phyloP scores from a whole-genome alignment of 2,797 vertebrate species.

The Sebastes matsubarae region DNA sequence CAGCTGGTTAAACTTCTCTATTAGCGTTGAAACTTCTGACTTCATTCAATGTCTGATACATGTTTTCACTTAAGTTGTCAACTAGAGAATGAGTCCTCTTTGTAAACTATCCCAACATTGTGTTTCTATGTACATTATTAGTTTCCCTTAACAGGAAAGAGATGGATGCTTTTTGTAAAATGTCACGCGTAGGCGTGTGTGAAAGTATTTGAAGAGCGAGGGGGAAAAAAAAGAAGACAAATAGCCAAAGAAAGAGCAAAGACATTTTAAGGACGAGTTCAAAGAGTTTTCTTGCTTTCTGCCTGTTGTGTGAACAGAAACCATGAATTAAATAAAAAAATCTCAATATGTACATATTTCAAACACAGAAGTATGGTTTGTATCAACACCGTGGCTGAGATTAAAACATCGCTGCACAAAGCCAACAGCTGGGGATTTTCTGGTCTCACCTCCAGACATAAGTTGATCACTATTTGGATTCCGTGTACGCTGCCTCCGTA shows the following conservation, averaged over 20 bases:
- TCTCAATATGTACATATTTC: conserved; percentile 11
- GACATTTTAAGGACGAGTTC: background rate
- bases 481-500: background rate
- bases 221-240: background rate
- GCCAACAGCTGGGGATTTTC: background rate
- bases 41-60: background rate
- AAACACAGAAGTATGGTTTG: background rate
- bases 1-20: background rate
- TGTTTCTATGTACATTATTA: conserved; percentile 26
- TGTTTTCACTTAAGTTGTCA: background rate
- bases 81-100: background rate
- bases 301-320: background rate
- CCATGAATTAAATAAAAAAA: conserved; percentile 9
- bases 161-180: conserved; percentile 10
- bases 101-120: background rate
- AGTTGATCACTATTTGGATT: conserved; percentile 2
- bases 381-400: background rate
- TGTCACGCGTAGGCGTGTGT: conserved; percentile 16
- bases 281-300: background rate
- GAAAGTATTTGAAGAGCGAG: conserved; percentile 5
- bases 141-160: conserved; percentile 6
- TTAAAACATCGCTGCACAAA: background rate
- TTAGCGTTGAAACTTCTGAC: background rate
- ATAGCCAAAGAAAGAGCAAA: background rate
- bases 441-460: background rate